phyloP scores from a whole-genome alignment of 1,140 invertebrate species.

The Atta texana region DNA sequence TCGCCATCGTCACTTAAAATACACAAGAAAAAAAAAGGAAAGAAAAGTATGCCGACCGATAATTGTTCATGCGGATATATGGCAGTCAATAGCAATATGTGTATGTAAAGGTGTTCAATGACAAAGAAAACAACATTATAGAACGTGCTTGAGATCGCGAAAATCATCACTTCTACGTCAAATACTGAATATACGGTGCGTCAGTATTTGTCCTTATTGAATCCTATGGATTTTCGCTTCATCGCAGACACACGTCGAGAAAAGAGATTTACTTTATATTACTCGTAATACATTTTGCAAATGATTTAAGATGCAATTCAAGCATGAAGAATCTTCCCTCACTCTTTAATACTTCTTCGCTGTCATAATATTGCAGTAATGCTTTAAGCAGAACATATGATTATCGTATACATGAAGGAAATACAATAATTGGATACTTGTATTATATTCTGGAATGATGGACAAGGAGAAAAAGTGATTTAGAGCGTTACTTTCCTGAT shows the following conservation, averaged over 20 bases:
- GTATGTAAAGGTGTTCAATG: constrained; percentile 66
- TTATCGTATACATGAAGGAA: background rate
- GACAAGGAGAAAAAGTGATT: background rate
- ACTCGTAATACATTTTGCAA: constrained; percentile 30
- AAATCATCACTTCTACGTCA: constrained; percentile 45
- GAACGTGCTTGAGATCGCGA: constrained; percentile 37
- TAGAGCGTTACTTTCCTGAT: constrained; percentile 26
- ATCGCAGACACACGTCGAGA: constrained; percentile 51
- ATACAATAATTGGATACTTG: background rate
- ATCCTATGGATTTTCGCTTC: constrained; percentile 73
- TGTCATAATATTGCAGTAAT: constrained; percentile 42
- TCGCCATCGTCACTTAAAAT: constrained; percentile 31
- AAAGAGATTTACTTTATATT: constrained; percentile 54
- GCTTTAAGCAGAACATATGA: constrained; percentile 17
- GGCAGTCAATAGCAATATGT: constrained; percentile 73
- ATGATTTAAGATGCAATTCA: constrained; percentile 49
- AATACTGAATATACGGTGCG: constrained; percentile 47
- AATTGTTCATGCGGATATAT: constrained; percentile 60
- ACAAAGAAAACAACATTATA: constrained; percentile 43
- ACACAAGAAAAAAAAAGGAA: constrained; percentile 29
- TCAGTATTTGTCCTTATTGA: constrained; percentile 51
- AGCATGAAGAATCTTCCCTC: constrained; percentile 27
- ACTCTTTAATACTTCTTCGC: constrained; percentile 40
- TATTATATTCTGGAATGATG: background rate
- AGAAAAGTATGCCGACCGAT: constrained; percentile 63